Evolutionary conservation across 2,113 vertebrate genomes (phyloP), one percentile per base, ranked within the genome.

Genomic region (Eubucco bourcierii): DNA sequence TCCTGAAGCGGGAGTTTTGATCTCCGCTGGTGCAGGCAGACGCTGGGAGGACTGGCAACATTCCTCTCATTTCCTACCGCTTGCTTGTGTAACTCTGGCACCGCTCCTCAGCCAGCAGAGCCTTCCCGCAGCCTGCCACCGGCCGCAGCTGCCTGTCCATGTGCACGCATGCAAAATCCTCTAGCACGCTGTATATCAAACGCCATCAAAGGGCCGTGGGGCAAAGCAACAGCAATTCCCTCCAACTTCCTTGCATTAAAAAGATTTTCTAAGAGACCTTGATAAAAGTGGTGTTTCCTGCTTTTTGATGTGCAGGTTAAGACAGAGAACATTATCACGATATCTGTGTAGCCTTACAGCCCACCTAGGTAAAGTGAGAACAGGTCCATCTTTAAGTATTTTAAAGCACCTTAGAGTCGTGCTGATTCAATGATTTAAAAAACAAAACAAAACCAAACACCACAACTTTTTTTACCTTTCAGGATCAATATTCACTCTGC

Each of bases 211-310:
- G 95, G 73, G 84, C n/a, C 17, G 31, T 25, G 12, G 84, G 71
- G 59, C 90, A 81, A 93, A 87, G 88, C 71, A 52, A 88, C 89
- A 61, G 96, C 96, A 88, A 70, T 21, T 89, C 92, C 93, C 97
- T 97, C 97, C 94, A 86, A 25, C 90, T 96, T 80, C 60, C 93
- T 81, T 76, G 96, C 97, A 92, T 91, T 93, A 90, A 87, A 90
- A 91, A 94, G 96, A 90, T 75, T 93, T 95, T 28, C 70, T 93
- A 79, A 96, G 97, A 94, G 96, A 94, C 96, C 92, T 93, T 85
- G 95, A 98, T 98, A 96, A 97, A 98, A 96, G 12, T 15, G 83
- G 93, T 4, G 84, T 87, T 98, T 98, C 98, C 97, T 97, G 97
- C 90, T 92, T 97, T 98, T 97, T 97, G 96, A 98, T 89, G 96